Base-by-base conservation (phyloP, 1,140 invertebrate species). In the Drosophila serrata region DNA sequence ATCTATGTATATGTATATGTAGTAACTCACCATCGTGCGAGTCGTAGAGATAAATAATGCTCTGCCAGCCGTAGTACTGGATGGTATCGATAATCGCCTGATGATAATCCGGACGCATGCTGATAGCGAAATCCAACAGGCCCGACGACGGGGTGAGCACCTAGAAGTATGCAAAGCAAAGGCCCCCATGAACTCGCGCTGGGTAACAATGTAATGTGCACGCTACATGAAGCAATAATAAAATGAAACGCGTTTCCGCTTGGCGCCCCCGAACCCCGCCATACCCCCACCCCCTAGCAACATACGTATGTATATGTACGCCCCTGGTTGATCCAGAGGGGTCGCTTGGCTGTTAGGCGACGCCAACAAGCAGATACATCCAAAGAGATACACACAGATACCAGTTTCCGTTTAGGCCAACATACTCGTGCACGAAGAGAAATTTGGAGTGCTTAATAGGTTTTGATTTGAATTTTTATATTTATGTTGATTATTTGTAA, bases 31-130 rank as follows among this genome's bases (percentile, higher is more conserved):
- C 98, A 93, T 98, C 98, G 90, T 98, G 97, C 5, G 97, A 98
- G 93, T 98, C 97, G 93, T 99, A 99, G 61, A 99, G 94, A 94
- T 98, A 99, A 90, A 98, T 97, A 82, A 99, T 97, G 91, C 96
- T 96, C 73, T 95, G 95, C 98, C 98, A 99, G 48, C 96, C 95
- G 92, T 99, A 99, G 93, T 97, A 96, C 68, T 95, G 94, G 73
- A 99, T 97, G 19, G 98, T 97, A 93, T 99, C 98, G 75, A 99
- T 96, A 87, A 99, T 96, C 46, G 98, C 98, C 81, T 96, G 95
- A 93, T 98, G 97, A 93, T 98, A 98, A 93, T 98, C 96, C 19
- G 98, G 98, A 61, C 97, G 94, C 96, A 99, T 97, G 91, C 97
- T 98, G 84, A 98, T 96, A 29, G 97, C 97, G 91, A 96, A 98